These are phyloP conservation scores for Arenaria interpres DNA, from an alignment of 2,113 vertebrate species.

Conservation along the genomic window DNA sequence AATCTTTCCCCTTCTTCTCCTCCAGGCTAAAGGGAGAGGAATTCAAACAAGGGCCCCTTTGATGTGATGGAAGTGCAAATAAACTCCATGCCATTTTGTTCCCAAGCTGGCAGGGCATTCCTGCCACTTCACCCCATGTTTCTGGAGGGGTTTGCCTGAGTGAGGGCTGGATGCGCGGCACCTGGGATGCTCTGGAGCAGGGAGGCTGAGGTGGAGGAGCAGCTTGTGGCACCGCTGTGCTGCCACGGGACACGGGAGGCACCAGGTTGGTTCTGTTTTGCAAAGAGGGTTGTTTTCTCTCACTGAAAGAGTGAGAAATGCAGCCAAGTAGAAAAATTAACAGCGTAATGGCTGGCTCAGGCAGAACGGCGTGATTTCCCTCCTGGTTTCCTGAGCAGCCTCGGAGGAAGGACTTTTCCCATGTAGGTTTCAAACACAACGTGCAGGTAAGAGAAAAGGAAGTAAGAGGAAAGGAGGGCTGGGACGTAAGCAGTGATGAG, in stretches of 20 bases:
- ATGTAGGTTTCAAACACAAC: not conserved
- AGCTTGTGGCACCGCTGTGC: not conserved
- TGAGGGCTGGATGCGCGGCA: not conserved
- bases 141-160: not conserved
- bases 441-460: not conserved
- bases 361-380: not conserved
- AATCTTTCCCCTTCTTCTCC: conserved; percentile 49
- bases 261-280: not conserved
- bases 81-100: not conserved
- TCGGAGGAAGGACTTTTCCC: not conserved
- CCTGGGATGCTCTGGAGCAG: not conserved
- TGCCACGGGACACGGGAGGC: not conserved
- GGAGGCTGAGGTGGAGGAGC: not conserved
- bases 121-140: not conserved
- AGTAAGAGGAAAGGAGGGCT: not conserved
- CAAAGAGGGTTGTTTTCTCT: not conserved
- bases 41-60: conserved; percentile 54
- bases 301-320: not conserved
- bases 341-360: not conserved
- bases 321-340: not conserved
- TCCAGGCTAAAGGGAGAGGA: conserved; percentile 43
- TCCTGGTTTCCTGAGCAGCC: not conserved
- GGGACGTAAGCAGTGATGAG: not conserved
- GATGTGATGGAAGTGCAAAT: conserved; percentile 42
- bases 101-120: not conserved